Conservation (phyloP, 2,113 vertebrate species). For the Pyxicephalus adspersus region DNA sequence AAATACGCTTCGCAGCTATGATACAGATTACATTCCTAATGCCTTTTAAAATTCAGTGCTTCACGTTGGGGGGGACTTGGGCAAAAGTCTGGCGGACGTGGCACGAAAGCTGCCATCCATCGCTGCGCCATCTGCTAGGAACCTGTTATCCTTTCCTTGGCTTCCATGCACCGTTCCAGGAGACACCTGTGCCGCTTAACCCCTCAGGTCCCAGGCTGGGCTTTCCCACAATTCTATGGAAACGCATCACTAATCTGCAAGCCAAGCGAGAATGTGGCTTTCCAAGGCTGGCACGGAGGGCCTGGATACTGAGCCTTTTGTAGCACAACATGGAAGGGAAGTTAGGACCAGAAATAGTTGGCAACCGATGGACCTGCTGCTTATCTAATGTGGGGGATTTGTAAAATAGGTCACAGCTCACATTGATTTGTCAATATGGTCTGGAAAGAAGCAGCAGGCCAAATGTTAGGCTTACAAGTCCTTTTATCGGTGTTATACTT, state of each 20-base stretch:
- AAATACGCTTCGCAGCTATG: slow-evolving; percentile 29
- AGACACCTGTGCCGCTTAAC: slow-evolving; percentile 47
- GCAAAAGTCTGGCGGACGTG: slow-evolving; percentile 18
- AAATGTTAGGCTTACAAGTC: neutral
- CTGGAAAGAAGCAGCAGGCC: neutral
- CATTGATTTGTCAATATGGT: neutral
- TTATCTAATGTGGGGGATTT: slow-evolving; percentile 4
- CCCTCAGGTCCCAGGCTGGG: neutral
- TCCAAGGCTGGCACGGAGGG: slow-evolving; percentile 17
- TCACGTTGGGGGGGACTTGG: slow-evolving; percentile 5
- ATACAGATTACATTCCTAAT: slow-evolving; percentile 45
- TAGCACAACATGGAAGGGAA: neutral
- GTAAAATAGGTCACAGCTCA: slow-evolving; percentile 27
- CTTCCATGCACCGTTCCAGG: slow-evolving; percentile 5
- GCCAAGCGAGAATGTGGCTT: neutral
- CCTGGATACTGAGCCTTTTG: neutral
- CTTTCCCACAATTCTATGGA: too few species aligned
- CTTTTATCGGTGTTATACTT: too few species aligned
- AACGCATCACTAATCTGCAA: too few species aligned
- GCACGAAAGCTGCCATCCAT: slow-evolving; percentile 40
- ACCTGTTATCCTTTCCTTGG: slow-evolving; percentile 43
- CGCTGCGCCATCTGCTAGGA: slow-evolving; percentile 40
- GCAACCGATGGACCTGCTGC: neutral
- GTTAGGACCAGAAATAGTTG: neutral
- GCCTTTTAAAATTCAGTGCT: slow-evolving; percentile 35